Percentiles rank a stretch among this genome's conserved stretches.
These are phyloP conservation scores for Agelas oroides DNA, from an alignment of 37 sponge, comb jelly and placozoan species.

Conservation along the genomic window DNA sequence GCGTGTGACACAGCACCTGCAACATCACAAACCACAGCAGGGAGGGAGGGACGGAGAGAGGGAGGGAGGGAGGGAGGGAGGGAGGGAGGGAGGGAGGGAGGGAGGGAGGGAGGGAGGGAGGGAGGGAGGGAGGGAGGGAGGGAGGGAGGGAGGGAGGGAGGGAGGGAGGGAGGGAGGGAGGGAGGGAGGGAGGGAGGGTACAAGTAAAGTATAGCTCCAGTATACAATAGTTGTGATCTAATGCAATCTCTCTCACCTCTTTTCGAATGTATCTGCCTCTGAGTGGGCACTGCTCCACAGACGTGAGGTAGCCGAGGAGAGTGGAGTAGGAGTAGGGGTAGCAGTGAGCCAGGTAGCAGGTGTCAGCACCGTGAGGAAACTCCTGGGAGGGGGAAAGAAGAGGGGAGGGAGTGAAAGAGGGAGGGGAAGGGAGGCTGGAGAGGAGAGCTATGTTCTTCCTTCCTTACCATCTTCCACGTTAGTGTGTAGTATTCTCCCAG, in stretches of 20 bases:
- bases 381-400: conserved; percentile 5
- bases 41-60: no score
- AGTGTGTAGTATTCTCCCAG: conserved; percentile 21
- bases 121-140: no score
- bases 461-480: conserved; percentile 58
- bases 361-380: conserved; percentile 75
- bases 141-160: no score
- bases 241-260: no score
- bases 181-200: no score
- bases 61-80: no score
- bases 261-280: conserved; percentile 6
- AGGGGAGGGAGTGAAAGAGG: not conserved
- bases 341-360: conserved; percentile 88
- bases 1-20: conserved; percentile 71
- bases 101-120: no score
- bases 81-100: no score
- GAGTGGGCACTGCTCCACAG: conserved; percentile 18
- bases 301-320: conserved; percentile 33
- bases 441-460: not conserved
- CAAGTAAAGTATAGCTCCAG: no score
- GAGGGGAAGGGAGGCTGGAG: not conserved
- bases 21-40: not conserved
- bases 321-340: conserved; percentile 88
- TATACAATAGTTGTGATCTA: no score
- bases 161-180: no score